Percentiles rank a stretch among this genome's conserved stretches.
Conservation (phyloP, 2,888 invertebrate genomes). For the Furcula furcula region DNA sequence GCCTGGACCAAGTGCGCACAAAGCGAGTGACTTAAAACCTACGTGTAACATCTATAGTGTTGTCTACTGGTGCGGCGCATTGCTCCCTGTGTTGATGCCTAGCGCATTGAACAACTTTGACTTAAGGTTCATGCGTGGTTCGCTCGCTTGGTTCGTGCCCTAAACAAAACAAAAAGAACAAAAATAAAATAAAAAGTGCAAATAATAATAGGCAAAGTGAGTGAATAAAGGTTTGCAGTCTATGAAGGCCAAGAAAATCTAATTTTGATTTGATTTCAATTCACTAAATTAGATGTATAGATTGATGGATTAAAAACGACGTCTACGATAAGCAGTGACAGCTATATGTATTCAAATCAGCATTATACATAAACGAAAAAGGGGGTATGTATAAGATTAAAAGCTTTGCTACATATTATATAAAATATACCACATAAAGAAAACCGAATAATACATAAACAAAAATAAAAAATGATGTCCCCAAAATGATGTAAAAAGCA, state of each 20-base stretch:
- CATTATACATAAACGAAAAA: too few relatives aligned
- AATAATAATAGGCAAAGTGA: slow-evolving; percentile 48
- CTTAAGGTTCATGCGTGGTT: slow-evolving; percentile 89
- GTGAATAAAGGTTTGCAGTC: too few relatives aligned
- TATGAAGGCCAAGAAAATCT: too few relatives aligned
- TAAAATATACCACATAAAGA: too few relatives aligned
- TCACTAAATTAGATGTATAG: too few relatives aligned
- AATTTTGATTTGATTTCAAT: too few relatives aligned
- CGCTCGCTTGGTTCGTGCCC: slow-evolving; percentile 85
- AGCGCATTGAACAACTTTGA: slow-evolving; percentile 93
- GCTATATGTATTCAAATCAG: too few relatives aligned
- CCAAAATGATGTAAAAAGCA: background rate
- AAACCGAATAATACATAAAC: slow-evolving; percentile 8
- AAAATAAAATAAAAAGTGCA: slow-evolving; percentile 60
- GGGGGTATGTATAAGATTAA: too few relatives aligned
- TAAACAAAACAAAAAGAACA: slow-evolving; percentile 77
- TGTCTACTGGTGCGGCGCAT: slow-evolving; percentile 71
- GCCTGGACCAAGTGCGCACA: slow-evolving; percentile 26
- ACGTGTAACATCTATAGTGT: slow-evolving; percentile 34
- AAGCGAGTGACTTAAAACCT: slow-evolving; percentile 33
- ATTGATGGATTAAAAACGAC: too few relatives aligned
- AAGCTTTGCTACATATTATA: too few relatives aligned
- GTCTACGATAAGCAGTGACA: too few relatives aligned
- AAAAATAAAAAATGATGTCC: slow-evolving; percentile 5
- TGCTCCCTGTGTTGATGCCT: slow-evolving; percentile 87